Evolutionary conservation across 2,797 vertebrate genomes (phyloP), one percentile per base, ranked within the genome.

Genomic region (Scarus forsteni): DNA sequence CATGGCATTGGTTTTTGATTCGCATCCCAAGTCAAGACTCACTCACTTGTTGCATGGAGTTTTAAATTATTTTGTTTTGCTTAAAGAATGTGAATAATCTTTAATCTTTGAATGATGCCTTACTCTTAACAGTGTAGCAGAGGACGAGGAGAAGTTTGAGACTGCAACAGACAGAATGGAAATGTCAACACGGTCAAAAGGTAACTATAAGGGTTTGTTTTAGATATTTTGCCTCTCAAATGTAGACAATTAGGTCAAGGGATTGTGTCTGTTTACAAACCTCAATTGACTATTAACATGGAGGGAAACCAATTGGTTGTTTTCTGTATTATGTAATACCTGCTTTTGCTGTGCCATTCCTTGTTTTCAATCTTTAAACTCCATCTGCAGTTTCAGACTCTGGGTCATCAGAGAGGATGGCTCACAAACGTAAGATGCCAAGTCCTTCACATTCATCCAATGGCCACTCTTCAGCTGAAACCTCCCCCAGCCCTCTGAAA

Each of bases 131-230:
- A 99, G 98, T 90, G 95, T 96, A 93, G 93, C 95, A 92, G 97
- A 97, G 87, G 96, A 97, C 89, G 96, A 96, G 88, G 95, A 92
- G 85, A 97, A 96, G 90, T 92, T 94, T 79, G 96, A 97, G 85
- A 93, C 94, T 89, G 94, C 90, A 87, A 91, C 91, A 75, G 96
- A 97, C 93, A 96, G 90, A 88, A 99, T 99, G 98, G 98, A 99
- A 93, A 99, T 98, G 86, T 96, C 98, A 77, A 99, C 98, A 88
- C 94, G 98, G 89, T 99, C 98, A 88, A 99, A 96, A 97, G 98
- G 98, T 98, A 88, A 95, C 93, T 65, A 66, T 46, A 52, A 7
- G n/a, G 38, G 59, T 36, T 49, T 63, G 54, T 70, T 79, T 50
- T 48, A 9, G 8, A 53, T 51, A 45, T 11, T 15, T 2, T 34